Base-by-base conservation (phyloP, 2,113 vertebrate genomes). In the Zapus hudsonius region DNA sequence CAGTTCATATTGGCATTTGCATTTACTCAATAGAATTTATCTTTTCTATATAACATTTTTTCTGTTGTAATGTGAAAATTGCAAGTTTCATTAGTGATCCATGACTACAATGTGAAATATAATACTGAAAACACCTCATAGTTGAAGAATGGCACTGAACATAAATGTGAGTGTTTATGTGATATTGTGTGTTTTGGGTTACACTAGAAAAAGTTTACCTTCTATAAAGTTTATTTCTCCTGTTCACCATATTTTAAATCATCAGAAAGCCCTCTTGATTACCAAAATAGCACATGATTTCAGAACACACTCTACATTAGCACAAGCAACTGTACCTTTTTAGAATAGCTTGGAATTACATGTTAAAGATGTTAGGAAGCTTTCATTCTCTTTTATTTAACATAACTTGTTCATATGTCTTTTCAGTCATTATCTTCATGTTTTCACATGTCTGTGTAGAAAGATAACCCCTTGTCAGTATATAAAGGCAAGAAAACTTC, bases 341-440 rank as follows among this genome's bases (percentile, higher is more conserved):
- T 57, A 72, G 90, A 89, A 73, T 79, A 82, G n/a, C 38, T 85
- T 86, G 69, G 81, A 91, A 76, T 90, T 66, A 85, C 19, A 89
- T 47, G 72, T 38, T 63, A 80, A 91, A 63, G 75, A 86, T 7
- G 83, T 83, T 86, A 90, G 38, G 5, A 40, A 47, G 23, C 4
- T 78, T 93, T 91, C 59, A 63, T 81, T 87, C 13, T 23, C 25
- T 47, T 92, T 95, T 75, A 91, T 83, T 95, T 89, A 67, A 7
- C 80, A 80, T 73, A 81, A 25, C 74, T 93, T 31, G 1, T 22
- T 61, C 6, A 79, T 44, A 31, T 52, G 87, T 90, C 67, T 83
- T 23, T 59, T 85, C 66, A 69, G 19, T 89, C 17, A 64, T 73
- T 91, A 5, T 89, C 55, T 13, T 87, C 22, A 73, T 7, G 64